Evolutionary conservation across 2,113 vertebrate species (phyloP), one percentile per base, ranked within the genome.

Genomic region (Chelonoidis abingdonii): DNA sequence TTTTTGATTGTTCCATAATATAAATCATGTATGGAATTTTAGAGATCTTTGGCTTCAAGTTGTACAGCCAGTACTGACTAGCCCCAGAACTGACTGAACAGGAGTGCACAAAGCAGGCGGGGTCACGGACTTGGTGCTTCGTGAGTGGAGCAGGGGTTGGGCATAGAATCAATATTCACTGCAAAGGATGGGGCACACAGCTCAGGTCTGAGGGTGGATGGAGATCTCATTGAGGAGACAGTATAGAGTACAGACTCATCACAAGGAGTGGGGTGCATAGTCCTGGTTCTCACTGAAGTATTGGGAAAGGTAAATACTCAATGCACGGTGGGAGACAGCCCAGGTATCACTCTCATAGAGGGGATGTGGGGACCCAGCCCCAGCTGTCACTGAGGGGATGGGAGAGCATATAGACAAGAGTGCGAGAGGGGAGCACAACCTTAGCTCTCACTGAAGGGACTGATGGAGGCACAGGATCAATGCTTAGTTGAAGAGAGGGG

Each of bases 1-100:
- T 14, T 78, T 49, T 13, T 9, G 21, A 72, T 79, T 57, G 4
- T 5, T 59, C 6, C 80, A 1, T 38, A 44, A 44, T 78, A 44
- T 76, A 44, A 24, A 27, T n/a, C 27, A 3, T 1, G 4, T 2
- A 2, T 1, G 3, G 25, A n/a, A 0, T 72, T 72, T 14, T 0
- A 1, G 2, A 0, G 1, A 2, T 35, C 65, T 19, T 38, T 72
- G 41, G 24, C 12, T 25, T 76, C 11, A 47, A 78, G 47, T 78
- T 78, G 75, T 47, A 47, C 2, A 16, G 41, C 29, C 11, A 47
- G 6, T 16, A 44, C 11, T 27, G 41, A 78, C 24, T 11, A 78
- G 41, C n/a, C 35, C 35, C 65, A 38, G 19, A 38, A 38, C 35
- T 72, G 35, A 72, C 65, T 27, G 41, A 78, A 24, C 47, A 12